Evolutionary conservation across 2,888 invertebrate genomes (phyloP).

Genomic region (Charanyca ferruginea): DNA sequence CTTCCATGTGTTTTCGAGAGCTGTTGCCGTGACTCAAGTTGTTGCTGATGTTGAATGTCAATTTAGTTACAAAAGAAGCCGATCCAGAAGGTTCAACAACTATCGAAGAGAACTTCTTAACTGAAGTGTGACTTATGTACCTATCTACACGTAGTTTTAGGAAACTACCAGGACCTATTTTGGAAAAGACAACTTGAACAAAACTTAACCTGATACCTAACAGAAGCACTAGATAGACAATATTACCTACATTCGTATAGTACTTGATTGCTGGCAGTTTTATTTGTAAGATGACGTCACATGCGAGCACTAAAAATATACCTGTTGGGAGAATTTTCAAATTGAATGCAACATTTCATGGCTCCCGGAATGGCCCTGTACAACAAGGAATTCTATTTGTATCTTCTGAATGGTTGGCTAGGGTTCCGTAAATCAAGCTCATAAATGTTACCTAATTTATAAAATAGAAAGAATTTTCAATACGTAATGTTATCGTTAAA

Average conservation of each 20-base stretch:
- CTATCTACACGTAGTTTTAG: too few species aligned
- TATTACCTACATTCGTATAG: neutral
- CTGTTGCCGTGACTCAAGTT: conserved; percentile 48
- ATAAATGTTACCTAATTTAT: conserved; percentile 17
- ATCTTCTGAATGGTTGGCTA: conserved; percentile 61
- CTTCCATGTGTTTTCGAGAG: conserved; percentile 53
- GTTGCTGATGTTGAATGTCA: conserved; percentile 44
- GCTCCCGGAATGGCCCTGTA: conserved; percentile 61
- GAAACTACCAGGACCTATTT: neutral
- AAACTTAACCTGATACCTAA: neutral
- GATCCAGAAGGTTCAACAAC: conserved; percentile 26
- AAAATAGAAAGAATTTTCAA: neutral
- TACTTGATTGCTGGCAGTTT: conserved; percentile 34
- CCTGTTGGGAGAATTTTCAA: conserved; percentile 64
- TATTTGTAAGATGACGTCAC: conserved; percentile 28
- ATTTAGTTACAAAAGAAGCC: conserved; percentile 25
- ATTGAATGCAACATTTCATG: conserved; percentile 71
- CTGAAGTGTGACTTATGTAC: too few species aligned
- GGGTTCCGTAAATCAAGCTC: conserved; percentile 65
- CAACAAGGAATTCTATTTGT: conserved; percentile 69
- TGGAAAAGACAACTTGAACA: too few species aligned
- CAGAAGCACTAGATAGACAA: neutral
- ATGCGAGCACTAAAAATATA: conserved; percentile 57
- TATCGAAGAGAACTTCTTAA: too few species aligned
- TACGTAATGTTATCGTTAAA: too few species aligned